phyloP scores from a whole-genome alignment of 37 sponge, comb jelly and placozoan genomes.

The Halichondria panicea region DNA sequence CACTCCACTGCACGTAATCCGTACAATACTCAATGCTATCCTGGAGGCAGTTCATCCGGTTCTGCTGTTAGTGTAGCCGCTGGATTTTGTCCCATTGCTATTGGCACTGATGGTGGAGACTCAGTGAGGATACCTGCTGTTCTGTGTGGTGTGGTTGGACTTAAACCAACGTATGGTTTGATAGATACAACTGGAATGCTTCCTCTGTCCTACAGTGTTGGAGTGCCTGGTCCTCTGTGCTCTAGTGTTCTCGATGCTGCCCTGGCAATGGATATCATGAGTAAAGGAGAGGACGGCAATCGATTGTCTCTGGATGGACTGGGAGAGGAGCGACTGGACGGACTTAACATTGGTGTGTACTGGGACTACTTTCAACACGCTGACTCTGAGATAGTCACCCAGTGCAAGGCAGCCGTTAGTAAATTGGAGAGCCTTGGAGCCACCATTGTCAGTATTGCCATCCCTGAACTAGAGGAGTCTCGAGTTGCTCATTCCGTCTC shows the following conservation, averaged over 20 bases:
- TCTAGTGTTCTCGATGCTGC: slow-evolving; percentile 65
- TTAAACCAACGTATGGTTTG: slow-evolving; percentile 77
- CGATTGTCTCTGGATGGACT: slow-evolving; percentile 36
- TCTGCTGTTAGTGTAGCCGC: slow-evolving; percentile 84
- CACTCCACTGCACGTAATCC: slow-evolving; percentile 87
- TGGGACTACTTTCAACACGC: slow-evolving; percentile 61
- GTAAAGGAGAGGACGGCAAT: slow-evolving; percentile 19
- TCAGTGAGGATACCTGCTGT: slow-evolving; percentile 86
- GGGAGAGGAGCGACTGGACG: slow-evolving; percentile 25
- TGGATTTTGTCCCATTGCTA: slow-evolving; percentile 78
- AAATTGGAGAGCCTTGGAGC: slow-evolving; percentile 53
- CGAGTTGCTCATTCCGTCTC: slow-evolving; percentile 60
- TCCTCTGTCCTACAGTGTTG: slow-evolving; percentile 43
- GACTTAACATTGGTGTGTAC: slow-evolving; percentile 60
- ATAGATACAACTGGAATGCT: slow-evolving; percentile 27
- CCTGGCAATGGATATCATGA: slow-evolving; percentile 28
- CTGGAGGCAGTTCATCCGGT: slow-evolving; percentile 91
- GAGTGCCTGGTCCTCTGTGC: slow-evolving; percentile 67
- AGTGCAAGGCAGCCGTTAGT: slow-evolving; percentile 43
- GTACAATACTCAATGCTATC: slow-evolving; percentile 65
- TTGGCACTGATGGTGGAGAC: slow-evolving; percentile 94
- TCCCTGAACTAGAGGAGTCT: slow-evolving; percentile 71
- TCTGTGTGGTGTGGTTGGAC: slow-evolving; percentile 85
- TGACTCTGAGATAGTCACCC: slow-evolving; percentile 32
- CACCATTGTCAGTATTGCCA: slow-evolving; percentile 55